Evolutionary conservation across 1,140 invertebrate genomes (phyloP).

Genomic region (Lerema accius): DNA sequence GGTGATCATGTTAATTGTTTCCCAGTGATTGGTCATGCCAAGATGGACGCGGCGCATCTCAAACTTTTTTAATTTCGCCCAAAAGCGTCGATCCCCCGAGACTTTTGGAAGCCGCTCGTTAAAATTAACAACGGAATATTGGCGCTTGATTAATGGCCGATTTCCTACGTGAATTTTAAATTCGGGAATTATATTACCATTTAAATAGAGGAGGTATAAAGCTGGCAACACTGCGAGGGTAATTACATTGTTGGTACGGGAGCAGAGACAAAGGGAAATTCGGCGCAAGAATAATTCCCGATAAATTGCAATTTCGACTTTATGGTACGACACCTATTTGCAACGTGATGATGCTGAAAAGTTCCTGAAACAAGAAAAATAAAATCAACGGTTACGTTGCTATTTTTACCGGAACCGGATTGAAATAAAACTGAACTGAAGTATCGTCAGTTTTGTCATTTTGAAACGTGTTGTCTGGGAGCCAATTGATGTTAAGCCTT

Average conservation of each 20-base stretch:
- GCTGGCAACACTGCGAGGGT: constrained; percentile 32
- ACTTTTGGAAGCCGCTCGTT: constrained; percentile 44
- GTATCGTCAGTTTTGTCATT: too few species aligned
- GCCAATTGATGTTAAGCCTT: too few species aligned
- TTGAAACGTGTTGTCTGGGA: too few species aligned
- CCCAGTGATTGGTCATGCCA: constrained; percentile 42
- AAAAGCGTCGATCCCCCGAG: constrained; percentile 46
- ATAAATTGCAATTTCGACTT: constrained; percentile 36
- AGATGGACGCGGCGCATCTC: constrained; percentile 42
- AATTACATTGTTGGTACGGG: constrained; percentile 33
- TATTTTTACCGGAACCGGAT: not conserved
- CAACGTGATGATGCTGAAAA: constrained; percentile 22
- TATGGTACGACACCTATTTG: constrained; percentile 21
- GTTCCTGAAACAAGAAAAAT: constrained; percentile 9
- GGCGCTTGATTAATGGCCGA: constrained; percentile 58
- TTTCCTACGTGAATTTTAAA: constrained; percentile 35
- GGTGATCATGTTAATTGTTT: constrained; percentile 21
- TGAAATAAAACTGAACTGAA: too few species aligned
- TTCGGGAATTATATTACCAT: constrained; percentile 32
- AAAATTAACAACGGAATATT: constrained; percentile 66
- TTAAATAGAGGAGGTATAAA: constrained; percentile 31
- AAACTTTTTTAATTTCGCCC: constrained; percentile 75
- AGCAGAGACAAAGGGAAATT: constrained; percentile 31
- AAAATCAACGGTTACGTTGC: not conserved
- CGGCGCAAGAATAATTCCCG: constrained; percentile 32